phyloP scores from a whole-genome alignment of 2,888 invertebrate genomes.

The Eurois occulta region DNA sequence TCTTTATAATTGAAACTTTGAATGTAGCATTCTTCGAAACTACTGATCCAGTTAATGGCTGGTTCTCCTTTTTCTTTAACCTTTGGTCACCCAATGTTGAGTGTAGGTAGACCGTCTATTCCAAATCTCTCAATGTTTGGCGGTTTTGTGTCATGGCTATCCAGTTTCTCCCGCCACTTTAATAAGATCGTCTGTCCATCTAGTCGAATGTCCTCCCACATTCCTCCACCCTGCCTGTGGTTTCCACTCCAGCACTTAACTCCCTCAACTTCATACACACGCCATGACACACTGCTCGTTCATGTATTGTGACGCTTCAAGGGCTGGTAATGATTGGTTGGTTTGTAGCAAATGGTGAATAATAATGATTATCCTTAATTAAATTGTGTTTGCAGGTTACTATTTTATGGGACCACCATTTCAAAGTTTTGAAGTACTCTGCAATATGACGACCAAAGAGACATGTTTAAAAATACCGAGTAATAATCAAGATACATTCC shows the following conservation, averaged over 20 bases:
- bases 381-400: background rate
- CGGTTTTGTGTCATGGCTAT: background rate
- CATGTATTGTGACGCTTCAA: background rate
- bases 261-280: background rate
- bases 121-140: background rate
- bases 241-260: background rate
- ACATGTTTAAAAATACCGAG: slow-evolving; percentile 1
- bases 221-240: background rate
- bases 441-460: slow-evolving; percentile 15
- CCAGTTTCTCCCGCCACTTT: background rate
- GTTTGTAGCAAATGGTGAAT: background rate
- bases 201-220: background rate
- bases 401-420: slow-evolving; percentile 7
- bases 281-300: background rate
- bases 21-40: too few species aligned
- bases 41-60: too few species aligned
- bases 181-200: background rate
- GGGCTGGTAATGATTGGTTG: background rate
- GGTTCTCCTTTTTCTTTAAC: too few species aligned
- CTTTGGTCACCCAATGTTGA: background rate
- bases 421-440: background rate
- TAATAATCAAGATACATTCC: too few species aligned
- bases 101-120: background rate
- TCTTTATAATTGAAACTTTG: too few species aligned
- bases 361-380: background rate